A percentile compares a stretch with the other conserved stretches of the same genome.
Conservation (phyloP, 2,113 vertebrate genomes). For the Piaya cayana region DNA sequence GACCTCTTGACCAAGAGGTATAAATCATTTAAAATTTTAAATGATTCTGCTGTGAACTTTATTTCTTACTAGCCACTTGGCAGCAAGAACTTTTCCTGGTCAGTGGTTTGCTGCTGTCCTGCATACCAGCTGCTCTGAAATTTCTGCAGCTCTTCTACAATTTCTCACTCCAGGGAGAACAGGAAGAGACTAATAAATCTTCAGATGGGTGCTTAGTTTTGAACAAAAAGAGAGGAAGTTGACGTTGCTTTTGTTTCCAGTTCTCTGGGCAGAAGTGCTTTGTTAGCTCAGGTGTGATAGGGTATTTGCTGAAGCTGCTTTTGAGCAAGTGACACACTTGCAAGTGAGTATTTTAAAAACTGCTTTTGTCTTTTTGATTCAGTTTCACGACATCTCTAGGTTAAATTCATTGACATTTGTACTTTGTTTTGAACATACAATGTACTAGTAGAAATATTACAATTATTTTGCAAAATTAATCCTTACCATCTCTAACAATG, state of each 20-base stretch:
- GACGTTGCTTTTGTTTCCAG: neutral
- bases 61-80: neutral
- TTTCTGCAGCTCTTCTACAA: neutral
- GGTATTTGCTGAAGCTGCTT: neutral
- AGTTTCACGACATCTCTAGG: neutral
- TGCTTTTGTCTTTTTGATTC: neutral
- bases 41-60: neutral
- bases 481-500: neutral
- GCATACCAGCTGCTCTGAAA: neutral
- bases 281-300: neutral
- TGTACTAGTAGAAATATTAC: neutral
- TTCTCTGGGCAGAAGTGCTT: neutral
- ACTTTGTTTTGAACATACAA: neutral
- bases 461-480: neutral
- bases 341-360: neutral
- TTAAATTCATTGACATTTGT: neutral
- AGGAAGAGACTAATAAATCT: neutral
- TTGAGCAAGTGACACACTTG: neutral
- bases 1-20: neutral
- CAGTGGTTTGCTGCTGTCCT: neutral
- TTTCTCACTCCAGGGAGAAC: neutral
- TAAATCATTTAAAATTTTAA: neutral
- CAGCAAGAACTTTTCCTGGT: neutral
- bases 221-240: neutral
- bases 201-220: neutral